phyloP scores from a whole-genome alignment of 2,113 vertebrate species.

The Gopherus evgoodei region DNA sequence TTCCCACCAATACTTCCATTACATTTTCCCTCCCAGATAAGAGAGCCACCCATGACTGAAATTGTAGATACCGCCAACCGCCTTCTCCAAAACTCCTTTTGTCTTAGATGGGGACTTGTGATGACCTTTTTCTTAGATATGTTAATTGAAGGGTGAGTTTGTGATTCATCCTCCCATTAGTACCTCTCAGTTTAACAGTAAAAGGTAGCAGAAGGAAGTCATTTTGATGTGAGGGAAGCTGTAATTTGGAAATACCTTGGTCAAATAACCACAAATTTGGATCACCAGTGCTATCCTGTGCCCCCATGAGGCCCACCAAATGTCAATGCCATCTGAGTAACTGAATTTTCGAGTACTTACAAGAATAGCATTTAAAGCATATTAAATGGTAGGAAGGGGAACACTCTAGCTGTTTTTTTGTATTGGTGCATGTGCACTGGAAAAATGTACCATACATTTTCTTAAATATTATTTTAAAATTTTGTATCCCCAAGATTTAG shows the following conservation, averaged over 20 bases:
- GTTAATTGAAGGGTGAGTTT: neutral
- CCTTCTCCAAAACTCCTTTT: too few species aligned
- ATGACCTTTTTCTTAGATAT: neutral
- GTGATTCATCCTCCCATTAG: neutral
- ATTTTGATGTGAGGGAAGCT: neutral
- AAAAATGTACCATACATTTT: neutral
- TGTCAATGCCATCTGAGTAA: neutral
- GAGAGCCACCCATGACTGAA: too few species aligned
- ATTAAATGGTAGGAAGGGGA: neutral
- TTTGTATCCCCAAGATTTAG: neutral
- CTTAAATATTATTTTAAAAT: neutral
- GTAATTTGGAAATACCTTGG: too few species aligned
- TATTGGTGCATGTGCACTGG: neutral
- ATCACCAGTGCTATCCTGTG: too few species aligned
- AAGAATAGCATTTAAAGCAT: neutral
- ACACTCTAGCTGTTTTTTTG: neutral
- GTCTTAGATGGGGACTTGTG: neutral
- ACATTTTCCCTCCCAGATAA: neutral
- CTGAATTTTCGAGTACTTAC: neutral
- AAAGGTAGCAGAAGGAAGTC: neutral
- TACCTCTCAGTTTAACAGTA: neutral
- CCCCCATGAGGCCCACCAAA: neutral
- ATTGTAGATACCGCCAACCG: too few species aligned
- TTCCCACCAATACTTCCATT: neutral
- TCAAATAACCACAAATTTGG: too few species aligned